Base-by-base conservation (phyloP, 2,797 vertebrate species). In the Cossypha niveicapilla region DNA sequence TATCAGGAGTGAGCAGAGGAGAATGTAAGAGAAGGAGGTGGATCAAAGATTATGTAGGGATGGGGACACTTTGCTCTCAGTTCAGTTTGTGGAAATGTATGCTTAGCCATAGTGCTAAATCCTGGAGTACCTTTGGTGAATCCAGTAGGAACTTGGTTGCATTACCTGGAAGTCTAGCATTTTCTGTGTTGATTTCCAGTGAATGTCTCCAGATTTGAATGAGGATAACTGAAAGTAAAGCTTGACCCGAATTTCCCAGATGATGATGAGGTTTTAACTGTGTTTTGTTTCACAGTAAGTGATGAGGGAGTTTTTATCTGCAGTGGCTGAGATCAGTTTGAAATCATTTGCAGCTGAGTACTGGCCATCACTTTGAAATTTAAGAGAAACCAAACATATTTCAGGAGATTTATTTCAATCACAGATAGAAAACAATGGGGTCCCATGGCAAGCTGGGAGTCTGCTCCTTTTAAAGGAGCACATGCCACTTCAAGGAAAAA, bases 341-440 rank as follows among this genome's bases (percentile, higher is more conserved):
- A 78, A 90, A 50, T 13, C 19, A 47, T 67, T 88, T 90, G 62
- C 44, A 78, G 54, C 54, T 48, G 42, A 81, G 44, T 66, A 30
- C 39, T 90, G 61, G 74, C 17, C 66, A 82, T 35, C 35, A 60
- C 45, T 92, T 91, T 79, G 60, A 94, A 54, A 89, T 94, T 65
- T 82, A 81, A 91, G 72, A 90, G 77, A 80, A 93, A 90, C 15
- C 5, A 63, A 93, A 87, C 24, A 16, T 85, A 86, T 94, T 95
- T 88, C 42, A 54, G 50, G 41, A 85, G 66, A 24, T 82, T 93
- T 92, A 70, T 88, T 90, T 84, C 63, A 65, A 61, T 47, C 56
- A 85, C 53, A 34, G 34, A 41, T 41, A 48, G 45, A 67, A 95
- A 84, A 91, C 54, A 72, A 85, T 72, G 19, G 44, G 18, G 19